Percentiles rank a stretch among this genome's conserved stretches.
Conservation (phyloP, 2,797 vertebrate genomes). For the Syngnathus rostellatus region DNA sequence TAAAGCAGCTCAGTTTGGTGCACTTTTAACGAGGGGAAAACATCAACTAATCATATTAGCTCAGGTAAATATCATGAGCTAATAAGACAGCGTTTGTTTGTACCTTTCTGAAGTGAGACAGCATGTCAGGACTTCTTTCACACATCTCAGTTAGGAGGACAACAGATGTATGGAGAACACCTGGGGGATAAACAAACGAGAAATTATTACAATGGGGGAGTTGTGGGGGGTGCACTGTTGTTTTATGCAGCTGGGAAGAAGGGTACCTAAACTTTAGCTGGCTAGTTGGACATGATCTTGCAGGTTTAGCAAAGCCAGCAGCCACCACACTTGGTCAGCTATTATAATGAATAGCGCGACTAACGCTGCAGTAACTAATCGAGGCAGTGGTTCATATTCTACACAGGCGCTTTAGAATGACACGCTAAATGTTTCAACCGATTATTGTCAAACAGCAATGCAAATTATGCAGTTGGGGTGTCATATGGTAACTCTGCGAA, state of each 20-base stretch:
- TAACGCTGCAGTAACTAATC: neutral
- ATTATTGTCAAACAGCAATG: neutral
- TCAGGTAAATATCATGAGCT: neutral
- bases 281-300: neutral
- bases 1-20: neutral
- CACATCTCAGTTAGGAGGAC: slow-evolving; percentile 99
- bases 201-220: slow-evolving; percentile 2
- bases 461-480: neutral
- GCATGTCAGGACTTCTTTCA: slow-evolving; percentile 98
- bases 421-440: neutral
- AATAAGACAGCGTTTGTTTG: slow-evolving; percentile 38
- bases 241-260: neutral
- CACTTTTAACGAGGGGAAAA: neutral
- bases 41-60: neutral
- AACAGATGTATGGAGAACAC: slow-evolving; percentile 97
- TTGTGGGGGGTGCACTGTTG: neutral
- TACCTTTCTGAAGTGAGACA: slow-evolving; percentile 99
- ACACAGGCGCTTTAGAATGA: neutral
- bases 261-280: neutral
- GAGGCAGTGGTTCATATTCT: neutral
- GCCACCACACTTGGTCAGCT: neutral
- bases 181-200: slow-evolving; percentile 50
- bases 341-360: neutral
- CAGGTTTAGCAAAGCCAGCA: neutral
- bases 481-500: neutral